Conservation (phyloP, 2,797 vertebrate species). For the Cyprinella venusta region DNA sequence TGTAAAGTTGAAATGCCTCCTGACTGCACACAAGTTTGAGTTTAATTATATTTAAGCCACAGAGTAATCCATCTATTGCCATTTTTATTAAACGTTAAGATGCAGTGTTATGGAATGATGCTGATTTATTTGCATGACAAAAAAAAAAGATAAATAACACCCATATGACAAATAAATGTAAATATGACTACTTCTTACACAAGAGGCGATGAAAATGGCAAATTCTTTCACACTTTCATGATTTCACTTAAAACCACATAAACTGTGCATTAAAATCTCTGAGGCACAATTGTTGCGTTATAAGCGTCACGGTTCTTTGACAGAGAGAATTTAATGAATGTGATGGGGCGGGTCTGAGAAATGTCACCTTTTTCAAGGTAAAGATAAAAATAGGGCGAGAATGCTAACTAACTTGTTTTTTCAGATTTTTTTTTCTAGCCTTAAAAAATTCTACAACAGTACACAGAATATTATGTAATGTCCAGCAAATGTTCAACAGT, state of each 20-base stretch:
- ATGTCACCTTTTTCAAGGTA: background rate
- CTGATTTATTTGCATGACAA: background rate
- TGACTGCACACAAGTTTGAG: background rate
- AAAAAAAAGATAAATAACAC: background rate
- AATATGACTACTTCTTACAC: background rate
- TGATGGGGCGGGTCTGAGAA: background rate
- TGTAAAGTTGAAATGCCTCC: background rate
- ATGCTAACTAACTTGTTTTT: constrained; percentile 15
- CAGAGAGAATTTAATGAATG: constrained; percentile 5
- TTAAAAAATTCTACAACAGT: background rate
- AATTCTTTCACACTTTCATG: background rate
- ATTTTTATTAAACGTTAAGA: background rate
- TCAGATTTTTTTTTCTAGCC: background rate
- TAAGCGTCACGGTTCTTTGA: background rate
- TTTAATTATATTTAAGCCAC: background rate
- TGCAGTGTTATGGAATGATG: constrained; percentile 6
- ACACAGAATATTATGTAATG: background rate
- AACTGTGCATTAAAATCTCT: background rate
- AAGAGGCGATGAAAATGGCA: background rate
- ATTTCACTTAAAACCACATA: background rate
- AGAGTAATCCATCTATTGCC: background rate
- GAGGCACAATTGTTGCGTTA: background rate
- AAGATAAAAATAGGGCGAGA: background rate
- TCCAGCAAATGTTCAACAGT: background rate
- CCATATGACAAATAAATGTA: background rate